Base-by-base conservation (phyloP, 2,797 vertebrate genomes). In the Xenops minutus region DNA sequence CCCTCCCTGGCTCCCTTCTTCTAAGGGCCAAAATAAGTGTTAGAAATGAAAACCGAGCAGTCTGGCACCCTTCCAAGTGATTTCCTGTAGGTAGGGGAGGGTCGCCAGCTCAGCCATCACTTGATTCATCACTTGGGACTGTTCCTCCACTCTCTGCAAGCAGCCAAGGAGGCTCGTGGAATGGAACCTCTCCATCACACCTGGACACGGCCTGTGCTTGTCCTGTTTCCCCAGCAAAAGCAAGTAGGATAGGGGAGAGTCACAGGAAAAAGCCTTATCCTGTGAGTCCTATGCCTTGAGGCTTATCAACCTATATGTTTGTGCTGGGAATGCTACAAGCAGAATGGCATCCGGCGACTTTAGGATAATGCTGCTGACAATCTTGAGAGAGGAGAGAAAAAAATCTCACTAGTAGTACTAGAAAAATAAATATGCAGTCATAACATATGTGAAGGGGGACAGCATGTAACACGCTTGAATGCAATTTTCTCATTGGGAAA, bases 91-190 rank as follows among this genome's bases (percentile, higher is more conserved):
- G 95, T 98, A 98, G 82, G 98, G 98, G 51, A 98, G 51, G 27
- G 98, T 97, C 17, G 94, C 95, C 85, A 98, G 97, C 94, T 98
- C 98, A 46, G 98, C 98, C 97, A 98, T 97, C 1, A 81, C 98
- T 96, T 97, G 97, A 93, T 98, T 97, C 92, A 98, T 97, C 91
- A 95, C 96, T 71, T 96, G 97, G 67, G 94, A 83, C 88, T 97
- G 96, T 78, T 98, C 98, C 78, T 97, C 89, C 34, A 95, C 93
- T 81, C 96, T 94, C 71, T 96, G 97, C 96, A 98, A 91, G 89
- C 24, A 87, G 85, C 97, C 92, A 51, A 98, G 97, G 89, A 97
- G 95, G 84, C 97, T 97, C 92, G 97, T 97, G 2, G 97, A 98
- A 76, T 98, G 98, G 94, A 98, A 55, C 92, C 97, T 97, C 97